Evolutionary conservation across 2,888 invertebrate genomes (phyloP), one percentile per base, ranked within the genome.

Genomic region (Salpingus planirostris): DNA sequence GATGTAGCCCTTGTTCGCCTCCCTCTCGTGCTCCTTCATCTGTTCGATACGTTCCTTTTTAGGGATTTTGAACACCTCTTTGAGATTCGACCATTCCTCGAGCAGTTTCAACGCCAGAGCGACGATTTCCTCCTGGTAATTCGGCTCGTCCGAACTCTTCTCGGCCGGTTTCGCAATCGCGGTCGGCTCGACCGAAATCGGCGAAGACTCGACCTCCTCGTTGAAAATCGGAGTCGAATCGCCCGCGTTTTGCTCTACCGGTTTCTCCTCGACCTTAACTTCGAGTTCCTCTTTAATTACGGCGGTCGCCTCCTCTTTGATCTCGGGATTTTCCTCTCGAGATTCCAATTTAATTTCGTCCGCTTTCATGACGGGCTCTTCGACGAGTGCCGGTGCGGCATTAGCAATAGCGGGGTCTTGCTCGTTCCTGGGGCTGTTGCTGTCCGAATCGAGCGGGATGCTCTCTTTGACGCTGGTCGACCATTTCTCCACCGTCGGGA

Each of bases 11-110:
- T 32, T 29, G 25, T 87, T 87, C 4, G 90, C 91, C 69, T 91
- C 89, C 21, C 88, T 70, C 66, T 95, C 95, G 57, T 92, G 92
- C 57, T 90, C 89, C 57, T 92, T 92, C 83, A 93, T 88, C 62
- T 91, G 90, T 56, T 93, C 91, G 39, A 91, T 84, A 33, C 90
- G 74, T 58, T 93, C 89, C 49, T 90, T 90, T 65, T 92, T 92
- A 1, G 95, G 95, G 55, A 93, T 95, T 59, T 88, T 80, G 62
- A 92, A 95, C 8, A 78, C 75, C 60, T 83, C 81, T 62, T 79
- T 80, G 25, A 80, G 64, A 57, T 70, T 75, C 2, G 79, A 73
- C 91, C 91, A 91, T 36, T 76, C 71, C 27, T 77, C 74, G 29
- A 90, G 55, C 21, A 90, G 64, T 48, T 76, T 75, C 23, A 64